A percentile compares a stretch with the other conserved stretches of the same genome.
phyloP scores from a whole-genome alignment of 2,113 vertebrate genomes.

The Mobula birostris region DNA sequence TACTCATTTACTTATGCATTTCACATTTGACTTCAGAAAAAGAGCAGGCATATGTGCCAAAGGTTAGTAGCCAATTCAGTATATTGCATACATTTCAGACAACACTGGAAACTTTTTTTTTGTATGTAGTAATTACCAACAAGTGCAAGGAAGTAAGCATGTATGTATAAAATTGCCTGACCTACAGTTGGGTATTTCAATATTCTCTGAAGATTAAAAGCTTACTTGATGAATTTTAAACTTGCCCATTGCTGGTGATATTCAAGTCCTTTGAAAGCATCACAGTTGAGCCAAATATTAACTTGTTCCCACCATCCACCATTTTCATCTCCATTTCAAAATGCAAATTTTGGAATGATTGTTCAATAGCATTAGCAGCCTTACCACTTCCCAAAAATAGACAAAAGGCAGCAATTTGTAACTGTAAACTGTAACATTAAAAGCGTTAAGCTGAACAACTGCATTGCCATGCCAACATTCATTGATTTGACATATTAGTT shows the following conservation, averaged over 20 bases:
- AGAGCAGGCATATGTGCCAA: not conserved
- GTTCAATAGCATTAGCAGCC: not conserved
- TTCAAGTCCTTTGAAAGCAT: slow-evolving; percentile 1
- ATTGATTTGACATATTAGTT: not conserved
- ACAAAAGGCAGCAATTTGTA: slow-evolving; percentile 22
- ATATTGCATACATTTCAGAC: not conserved
- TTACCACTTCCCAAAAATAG: not conserved
- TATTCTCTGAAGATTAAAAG: not conserved
- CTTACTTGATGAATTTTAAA: not conserved
- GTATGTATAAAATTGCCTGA: not conserved
- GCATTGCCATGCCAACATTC: slow-evolving; percentile 15
- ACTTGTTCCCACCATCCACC: not conserved
- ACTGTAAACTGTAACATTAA: slow-evolving; percentile 6
- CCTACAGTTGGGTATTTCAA: not conserved
- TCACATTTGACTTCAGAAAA: slow-evolving; percentile 3
- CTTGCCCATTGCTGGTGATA: not conserved
- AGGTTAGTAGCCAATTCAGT: not conserved
- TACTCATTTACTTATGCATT: not conserved
- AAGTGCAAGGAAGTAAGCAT: not conserved
- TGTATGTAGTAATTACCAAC: not conserved
- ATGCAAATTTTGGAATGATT: slow-evolving; percentile 10
- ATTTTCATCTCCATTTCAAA: not conserved
- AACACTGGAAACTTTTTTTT: not conserved
- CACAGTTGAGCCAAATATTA: not conserved
- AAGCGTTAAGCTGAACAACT: not conserved